phyloP scores from a whole-genome alignment of 2,888 invertebrate species.

The Drosophila stalkeri region DNA sequence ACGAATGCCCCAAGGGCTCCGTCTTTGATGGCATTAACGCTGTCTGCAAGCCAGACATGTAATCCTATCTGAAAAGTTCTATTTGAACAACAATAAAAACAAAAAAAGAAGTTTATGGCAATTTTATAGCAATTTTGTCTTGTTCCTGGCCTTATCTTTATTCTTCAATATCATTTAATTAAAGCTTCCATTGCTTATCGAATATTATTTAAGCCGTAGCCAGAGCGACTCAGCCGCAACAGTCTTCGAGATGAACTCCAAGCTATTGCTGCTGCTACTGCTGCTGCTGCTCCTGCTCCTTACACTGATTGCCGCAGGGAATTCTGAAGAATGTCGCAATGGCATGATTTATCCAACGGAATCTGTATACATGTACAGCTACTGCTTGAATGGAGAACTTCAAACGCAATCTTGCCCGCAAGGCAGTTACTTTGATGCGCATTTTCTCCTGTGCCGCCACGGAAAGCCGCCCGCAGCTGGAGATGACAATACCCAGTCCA shows the following conservation, averaged over 20 bases:
- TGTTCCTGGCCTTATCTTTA: neutral
- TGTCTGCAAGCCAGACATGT: slow-evolving; percentile 2
- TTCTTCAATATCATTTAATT: slow-evolving; percentile 20
- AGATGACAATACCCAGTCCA: neutral
- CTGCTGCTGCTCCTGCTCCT: slow-evolving; percentile 14
- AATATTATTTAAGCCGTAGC: slow-evolving; percentile 24
- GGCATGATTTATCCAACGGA: slow-evolving; percentile 38
- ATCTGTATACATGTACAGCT: slow-evolving; percentile 14
- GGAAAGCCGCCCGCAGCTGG: slow-evolving; percentile 12
- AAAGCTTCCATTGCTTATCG: neutral
- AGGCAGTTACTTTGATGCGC: slow-evolving; percentile 55
- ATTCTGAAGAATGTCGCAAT: slow-evolving; percentile 6
- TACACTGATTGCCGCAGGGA: neutral
- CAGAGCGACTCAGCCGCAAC: neutral
- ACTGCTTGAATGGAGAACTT: slow-evolving; percentile 31
- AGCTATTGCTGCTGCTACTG: neutral
- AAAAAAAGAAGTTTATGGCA: neutral
- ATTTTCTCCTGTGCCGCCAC: slow-evolving; percentile 37
- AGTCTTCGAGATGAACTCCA: slow-evolving; percentile 6
- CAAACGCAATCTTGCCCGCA: slow-evolving; percentile 32
- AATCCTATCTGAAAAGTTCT: neutral
- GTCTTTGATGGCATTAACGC: neutral
- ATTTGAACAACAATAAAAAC: neutral
- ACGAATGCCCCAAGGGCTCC: slow-evolving; percentile 14
- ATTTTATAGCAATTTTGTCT: neutral